Conservation (phyloP, 2,888 invertebrate species). For the Apotomis turbidana region DNA sequence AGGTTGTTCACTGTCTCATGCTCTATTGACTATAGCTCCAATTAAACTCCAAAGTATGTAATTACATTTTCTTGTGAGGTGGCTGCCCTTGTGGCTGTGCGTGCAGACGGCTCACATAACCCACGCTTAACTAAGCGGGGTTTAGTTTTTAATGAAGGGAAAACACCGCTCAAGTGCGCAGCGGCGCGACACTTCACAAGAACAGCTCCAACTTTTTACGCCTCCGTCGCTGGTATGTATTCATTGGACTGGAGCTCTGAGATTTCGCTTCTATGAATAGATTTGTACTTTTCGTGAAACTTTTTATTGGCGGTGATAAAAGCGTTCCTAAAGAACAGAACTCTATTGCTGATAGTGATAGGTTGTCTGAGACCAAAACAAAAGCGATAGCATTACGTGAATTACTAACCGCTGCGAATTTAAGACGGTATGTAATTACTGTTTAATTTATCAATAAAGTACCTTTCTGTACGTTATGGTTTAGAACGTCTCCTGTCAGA, state of each 20-base stretch:
- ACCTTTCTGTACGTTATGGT: too few relatives aligned
- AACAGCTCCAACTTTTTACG: constrained; percentile 7
- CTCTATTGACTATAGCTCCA: too few relatives aligned
- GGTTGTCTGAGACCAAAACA: too few relatives aligned
- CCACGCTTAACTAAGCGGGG: constrained; percentile 29
- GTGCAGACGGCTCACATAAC: constrained; percentile 8
- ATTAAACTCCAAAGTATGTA: neutral
- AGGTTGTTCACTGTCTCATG: too few relatives aligned
- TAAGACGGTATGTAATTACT: too few relatives aligned
- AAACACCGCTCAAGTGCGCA: constrained; percentile 17
- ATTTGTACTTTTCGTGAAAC: neutral
- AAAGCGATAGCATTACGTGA: too few relatives aligned
- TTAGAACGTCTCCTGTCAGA: neutral
- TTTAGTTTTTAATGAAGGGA: constrained; percentile 40
- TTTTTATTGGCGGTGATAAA: neutral
- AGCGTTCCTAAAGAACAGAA: neutral
- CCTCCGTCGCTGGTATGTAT: neutral
- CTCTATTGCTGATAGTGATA: too few relatives aligned
- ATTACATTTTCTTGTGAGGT: neutral
- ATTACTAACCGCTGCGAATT: too few relatives aligned
- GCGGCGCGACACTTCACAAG: neutral
- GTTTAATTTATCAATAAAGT: too few relatives aligned
- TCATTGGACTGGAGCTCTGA: constrained; percentile 7
- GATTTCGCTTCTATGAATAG: neutral
- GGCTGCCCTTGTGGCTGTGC: constrained; percentile 9